Evolutionary conservation across 2,113 vertebrate species (phyloP).

Genomic region (Delphinapterus leucas): DNA sequence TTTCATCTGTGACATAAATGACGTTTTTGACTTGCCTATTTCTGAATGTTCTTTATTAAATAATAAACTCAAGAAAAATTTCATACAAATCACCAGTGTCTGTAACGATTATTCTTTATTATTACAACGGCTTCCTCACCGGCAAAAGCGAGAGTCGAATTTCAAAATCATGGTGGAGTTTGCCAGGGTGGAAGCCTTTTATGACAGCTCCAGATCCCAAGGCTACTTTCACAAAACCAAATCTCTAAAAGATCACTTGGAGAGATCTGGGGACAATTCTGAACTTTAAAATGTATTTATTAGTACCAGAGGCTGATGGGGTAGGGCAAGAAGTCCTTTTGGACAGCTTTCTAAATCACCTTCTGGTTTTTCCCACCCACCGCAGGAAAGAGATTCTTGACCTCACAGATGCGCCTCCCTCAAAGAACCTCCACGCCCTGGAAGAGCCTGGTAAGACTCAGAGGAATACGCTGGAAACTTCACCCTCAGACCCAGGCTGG

Average conservation of each 20-base stretch:
- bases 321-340: background rate
- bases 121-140: background rate
- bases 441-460: background rate
- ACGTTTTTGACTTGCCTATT: slow-evolving; percentile 55
- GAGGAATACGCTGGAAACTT: background rate
- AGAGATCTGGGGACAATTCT: background rate
- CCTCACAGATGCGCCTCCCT: background rate
- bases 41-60: slow-evolving; percentile 69
- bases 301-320: background rate
- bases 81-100: slow-evolving; percentile 47
- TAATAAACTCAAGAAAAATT: slow-evolving; percentile 70
- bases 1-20: slow-evolving; percentile 65
- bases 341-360: background rate
- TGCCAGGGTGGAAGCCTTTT: background rate
- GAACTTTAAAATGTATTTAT: background rate
- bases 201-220: background rate
- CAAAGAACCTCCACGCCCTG: background rate
- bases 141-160: background rate
- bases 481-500: background rate
- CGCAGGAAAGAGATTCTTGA: background rate
- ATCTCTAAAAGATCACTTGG: background rate
- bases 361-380: background rate
- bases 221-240: background rate
- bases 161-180: background rate
- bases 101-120: background rate